Base-by-base conservation (phyloP, 2,113 vertebrate species). In the Sceloporus undulatus region DNA sequence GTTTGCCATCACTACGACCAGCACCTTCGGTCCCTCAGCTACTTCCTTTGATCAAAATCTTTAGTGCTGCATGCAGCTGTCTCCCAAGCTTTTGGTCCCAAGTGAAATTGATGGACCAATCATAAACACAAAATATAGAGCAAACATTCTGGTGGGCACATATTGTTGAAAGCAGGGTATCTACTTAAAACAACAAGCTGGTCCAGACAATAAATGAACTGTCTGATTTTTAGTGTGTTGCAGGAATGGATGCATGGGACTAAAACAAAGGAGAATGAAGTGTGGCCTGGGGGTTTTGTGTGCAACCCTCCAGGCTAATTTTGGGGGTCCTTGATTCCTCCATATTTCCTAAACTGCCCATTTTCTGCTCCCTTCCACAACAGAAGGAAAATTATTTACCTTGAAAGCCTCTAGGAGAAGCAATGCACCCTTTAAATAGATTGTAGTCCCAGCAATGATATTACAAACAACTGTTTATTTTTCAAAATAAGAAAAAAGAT, bases 21-120 rank as follows among this genome's bases (percentile, higher is more conserved):
- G 52, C 27, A 52, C 42, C 65, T 82, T 90, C 88, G 40, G 84
- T 88, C 52, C 27, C 2, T 59, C 85, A 79, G 68, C 65, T 87
- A 78, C 38, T n/a, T 81, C 25, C 90, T 90, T 3, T 56, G 74
- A 84, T 88, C 70, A 6, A 77, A 70, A 38, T 91, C 21, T 82
- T 0, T 0, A 87, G 59, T 7, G 11, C 10, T 23, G 14, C 29
- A 25, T 14, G 19, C 80, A 19, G 89, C 65, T 70, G 19, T 62
- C 56, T 40, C 62, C 10, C 21, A 70, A 1, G 85, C 29, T 9
- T 2, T 11, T 90, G 29, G 42, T 21, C 29, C 92, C 59, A 90
- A 86, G 88, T 87, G 38, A 29, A 87, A 54, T 85, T 48, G 56
- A 75, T 25, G 25, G 1, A 76, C 87, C 54, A 5, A 89, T 52